Conservation (phyloP, 2,888 invertebrate genomes). For the Arge pagana region DNA sequence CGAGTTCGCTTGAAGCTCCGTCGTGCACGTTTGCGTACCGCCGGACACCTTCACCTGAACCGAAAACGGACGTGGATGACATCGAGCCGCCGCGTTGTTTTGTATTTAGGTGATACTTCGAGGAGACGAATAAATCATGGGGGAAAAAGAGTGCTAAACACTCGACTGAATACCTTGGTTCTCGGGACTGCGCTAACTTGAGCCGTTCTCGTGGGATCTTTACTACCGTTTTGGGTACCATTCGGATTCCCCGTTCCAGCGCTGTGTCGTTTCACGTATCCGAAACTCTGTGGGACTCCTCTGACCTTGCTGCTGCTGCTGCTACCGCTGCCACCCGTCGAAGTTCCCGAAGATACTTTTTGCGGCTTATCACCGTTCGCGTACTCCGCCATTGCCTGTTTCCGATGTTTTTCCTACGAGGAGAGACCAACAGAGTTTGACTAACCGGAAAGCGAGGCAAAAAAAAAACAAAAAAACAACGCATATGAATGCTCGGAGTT, state of each 20-base stretch:
- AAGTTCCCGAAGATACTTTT: conserved; percentile 53
- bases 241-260: conserved; percentile 62
- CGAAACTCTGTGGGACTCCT: conserved; percentile 81
- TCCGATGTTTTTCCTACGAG: conserved; percentile 50
- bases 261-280: conserved; percentile 76
- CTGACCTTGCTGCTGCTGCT: conserved; percentile 72
- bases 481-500: too few species aligned
- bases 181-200: conserved; percentile 85
- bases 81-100: too few species aligned
- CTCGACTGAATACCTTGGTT: conserved; percentile 73
- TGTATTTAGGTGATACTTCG: too few species aligned
- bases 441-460: conserved; percentile 5
- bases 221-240: conserved; percentile 55
- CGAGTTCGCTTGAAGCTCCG: conserved; percentile 68
- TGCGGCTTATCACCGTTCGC: conserved; percentile 53
- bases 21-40: conserved; percentile 86
- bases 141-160: too few species aligned
- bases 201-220: conserved; percentile 67
- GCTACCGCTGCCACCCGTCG: conserved; percentile 58
- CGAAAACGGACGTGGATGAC: too few species aligned
- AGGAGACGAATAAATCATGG: too few species aligned
- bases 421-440: neutral
- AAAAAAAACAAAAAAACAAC: too few species aligned
- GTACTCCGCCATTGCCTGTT: conserved; percentile 54
- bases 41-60: conserved; percentile 79